Evolutionary conservation across 2,113 vertebrate genomes (phyloP).

Genomic region (Leiothrix lutea): DNA sequence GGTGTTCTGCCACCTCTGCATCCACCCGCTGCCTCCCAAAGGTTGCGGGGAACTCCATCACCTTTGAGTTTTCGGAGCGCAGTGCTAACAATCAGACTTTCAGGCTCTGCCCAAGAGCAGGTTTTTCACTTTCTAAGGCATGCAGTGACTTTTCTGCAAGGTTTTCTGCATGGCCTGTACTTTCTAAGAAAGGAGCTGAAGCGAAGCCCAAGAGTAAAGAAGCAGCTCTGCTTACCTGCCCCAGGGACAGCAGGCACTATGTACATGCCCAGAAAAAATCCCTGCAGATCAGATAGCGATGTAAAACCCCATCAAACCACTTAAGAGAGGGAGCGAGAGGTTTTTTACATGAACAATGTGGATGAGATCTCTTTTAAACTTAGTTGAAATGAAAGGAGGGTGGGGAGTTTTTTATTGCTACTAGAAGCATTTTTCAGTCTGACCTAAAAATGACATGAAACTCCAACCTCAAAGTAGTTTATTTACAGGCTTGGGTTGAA

Average conservation of each 20-base stretch:
- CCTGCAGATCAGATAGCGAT: background rate
- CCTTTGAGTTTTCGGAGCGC: fast-evolving
- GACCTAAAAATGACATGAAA: background rate
- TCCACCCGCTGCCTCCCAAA: fast-evolving
- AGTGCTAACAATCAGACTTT: background rate
- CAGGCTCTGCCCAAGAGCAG: background rate
- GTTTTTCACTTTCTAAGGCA: background rate
- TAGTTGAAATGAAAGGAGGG: background rate
- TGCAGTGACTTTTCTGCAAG: background rate
- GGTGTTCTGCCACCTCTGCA: background rate
- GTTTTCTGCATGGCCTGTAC: background rate
- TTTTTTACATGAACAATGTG: background rate
- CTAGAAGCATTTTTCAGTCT: background rate
- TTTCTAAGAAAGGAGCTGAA: slow-evolving; percentile 41
- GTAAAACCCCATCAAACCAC: background rate
- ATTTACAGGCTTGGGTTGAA: background rate
- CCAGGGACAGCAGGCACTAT: fast-evolving
- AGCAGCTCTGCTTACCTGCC: background rate
- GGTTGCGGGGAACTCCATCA: fast-evolving
- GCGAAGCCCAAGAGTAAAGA: background rate
- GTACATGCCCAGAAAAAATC: fast-evolving
- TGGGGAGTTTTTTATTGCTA: background rate
- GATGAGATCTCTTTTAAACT: background rate
- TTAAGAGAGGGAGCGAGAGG: background rate
- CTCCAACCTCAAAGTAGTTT: background rate